These are phyloP conservation scores for Gasteruption jaculator DNA, from an alignment of 2,888 invertebrate species.

Conservation along the genomic window DNA sequence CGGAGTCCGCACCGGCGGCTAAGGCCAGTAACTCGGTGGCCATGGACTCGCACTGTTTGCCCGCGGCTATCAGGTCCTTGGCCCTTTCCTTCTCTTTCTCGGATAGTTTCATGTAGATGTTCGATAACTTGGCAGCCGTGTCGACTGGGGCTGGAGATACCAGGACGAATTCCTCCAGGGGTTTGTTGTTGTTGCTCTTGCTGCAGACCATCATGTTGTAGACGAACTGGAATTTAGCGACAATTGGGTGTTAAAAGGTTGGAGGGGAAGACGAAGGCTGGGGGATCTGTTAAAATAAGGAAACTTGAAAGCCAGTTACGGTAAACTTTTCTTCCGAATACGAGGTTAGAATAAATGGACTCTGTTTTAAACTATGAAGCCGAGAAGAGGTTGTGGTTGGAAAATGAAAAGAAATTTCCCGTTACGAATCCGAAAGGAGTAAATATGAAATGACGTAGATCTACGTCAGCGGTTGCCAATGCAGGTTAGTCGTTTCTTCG, in stretches of 20 bases:
- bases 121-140: conserved; percentile 95
- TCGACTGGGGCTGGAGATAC: conserved; percentile 99
- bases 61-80: conserved; percentile 91
- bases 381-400: too few relatives aligned
- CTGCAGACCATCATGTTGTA: conserved; percentile 98
- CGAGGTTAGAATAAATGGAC: too few relatives aligned
- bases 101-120: conserved; percentile 82
- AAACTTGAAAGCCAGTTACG: too few relatives aligned
- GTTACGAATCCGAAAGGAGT: too few relatives aligned
- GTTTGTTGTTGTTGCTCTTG: conserved; percentile 91
- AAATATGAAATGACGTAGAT: too few relatives aligned
- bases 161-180: conserved; percentile 95
- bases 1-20: conserved; percentile 91
- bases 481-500: too few relatives aligned
- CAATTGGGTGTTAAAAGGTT: background rate
- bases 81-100: conserved; percentile 97
- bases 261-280: background rate
- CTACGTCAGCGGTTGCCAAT: too few relatives aligned
- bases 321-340: too few relatives aligned
- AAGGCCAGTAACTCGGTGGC: conserved; percentile 93
- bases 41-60: conserved; percentile 96
- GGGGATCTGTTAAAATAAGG: too few relatives aligned
- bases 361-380: too few relatives aligned
- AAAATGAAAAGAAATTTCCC: too few relatives aligned
- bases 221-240: conserved; percentile 62